A percentile compares a stretch with the other conserved stretches of the same genome.
These are phyloP conservation scores for Psilopogon haemacephalus DNA, from an alignment of 2,113 vertebrate genomes.

Conservation along the genomic window DNA sequence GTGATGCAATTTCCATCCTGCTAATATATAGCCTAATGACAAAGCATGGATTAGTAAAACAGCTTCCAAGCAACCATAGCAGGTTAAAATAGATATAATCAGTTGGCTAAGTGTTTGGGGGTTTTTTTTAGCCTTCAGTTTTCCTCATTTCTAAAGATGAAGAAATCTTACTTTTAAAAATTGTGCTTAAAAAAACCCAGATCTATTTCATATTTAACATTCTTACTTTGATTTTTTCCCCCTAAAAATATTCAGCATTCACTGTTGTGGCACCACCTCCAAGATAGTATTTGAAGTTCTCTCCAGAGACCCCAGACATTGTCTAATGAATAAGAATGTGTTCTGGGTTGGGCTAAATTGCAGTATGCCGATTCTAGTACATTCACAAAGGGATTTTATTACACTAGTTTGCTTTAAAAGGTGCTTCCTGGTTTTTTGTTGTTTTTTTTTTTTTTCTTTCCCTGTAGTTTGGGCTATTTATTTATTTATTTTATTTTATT, in stretches of 20 bases:
- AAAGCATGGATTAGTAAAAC: conserved; percentile 61
- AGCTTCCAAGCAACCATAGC: background rate
- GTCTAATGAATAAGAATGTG: conserved; percentile 33
- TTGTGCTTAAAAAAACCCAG: background rate
- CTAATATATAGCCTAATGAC: conserved; percentile 29
- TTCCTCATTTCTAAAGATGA: background rate
- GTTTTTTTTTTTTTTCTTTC: background rate
- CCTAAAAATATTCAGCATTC: background rate
- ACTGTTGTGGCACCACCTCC: background rate
- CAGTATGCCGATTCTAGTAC: background rate
- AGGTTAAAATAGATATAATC: conserved; percentile 45
- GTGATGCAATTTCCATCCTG: conserved; percentile 46
- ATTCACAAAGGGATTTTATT: background rate
- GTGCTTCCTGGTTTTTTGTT: background rate
- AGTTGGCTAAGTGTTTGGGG: background rate
- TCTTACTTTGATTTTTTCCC: background rate
- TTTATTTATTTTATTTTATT: background rate
- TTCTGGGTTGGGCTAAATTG: conserved; percentile 29
- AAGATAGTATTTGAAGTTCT: conserved; percentile 7
- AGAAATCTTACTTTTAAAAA: background rate
- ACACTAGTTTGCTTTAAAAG: conserved; percentile 11
- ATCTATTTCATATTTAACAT: background rate
- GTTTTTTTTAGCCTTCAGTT: background rate
- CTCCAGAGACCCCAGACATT: background rate
- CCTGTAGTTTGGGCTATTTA: too few species aligned